Percentiles rank a stretch among this genome's conserved stretches.
Conservation (phyloP, 2,797 vertebrate genomes). For the Leucoraja ocellata region DNA sequence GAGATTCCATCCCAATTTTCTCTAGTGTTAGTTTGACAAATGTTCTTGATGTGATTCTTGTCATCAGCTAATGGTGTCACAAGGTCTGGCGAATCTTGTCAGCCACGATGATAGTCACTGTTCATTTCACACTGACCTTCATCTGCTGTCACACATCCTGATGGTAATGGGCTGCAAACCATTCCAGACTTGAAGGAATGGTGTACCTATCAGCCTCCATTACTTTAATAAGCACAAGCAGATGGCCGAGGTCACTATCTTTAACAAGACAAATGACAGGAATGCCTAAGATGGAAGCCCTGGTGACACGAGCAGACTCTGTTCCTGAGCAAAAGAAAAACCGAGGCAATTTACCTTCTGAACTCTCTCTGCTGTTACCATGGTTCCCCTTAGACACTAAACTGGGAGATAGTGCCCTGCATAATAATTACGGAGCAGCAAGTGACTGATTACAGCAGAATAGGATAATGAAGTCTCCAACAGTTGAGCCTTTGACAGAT, state of each 20-base stretch:
- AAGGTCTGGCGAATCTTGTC: not conserved
- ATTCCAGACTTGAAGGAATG: constrained; percentile 15
- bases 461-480: constrained; percentile 52
- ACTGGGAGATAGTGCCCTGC: constrained; percentile 46
- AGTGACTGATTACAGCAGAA: constrained; percentile 52
- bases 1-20: not conserved
- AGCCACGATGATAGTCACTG: not conserved
- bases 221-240: constrained; percentile 44
- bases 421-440: constrained; percentile 54
- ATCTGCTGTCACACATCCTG: constrained; percentile 16
- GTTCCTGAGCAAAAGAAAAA: constrained; percentile 49
- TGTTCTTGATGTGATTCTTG: not conserved
- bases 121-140: constrained; percentile 20
- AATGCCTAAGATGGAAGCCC: constrained; percentile 45
- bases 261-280: constrained; percentile 46
- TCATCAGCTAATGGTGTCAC: not conserved
- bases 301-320: constrained; percentile 45
- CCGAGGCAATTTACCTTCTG: constrained; percentile 50
- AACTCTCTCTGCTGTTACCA: constrained; percentile 58
- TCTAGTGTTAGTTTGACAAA: not conserved
- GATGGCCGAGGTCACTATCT: constrained; percentile 43
- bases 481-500: constrained; percentile 49
- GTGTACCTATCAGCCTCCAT: constrained; percentile 24
- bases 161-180: not conserved
- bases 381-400: constrained; percentile 53